Conservation (phyloP, 2,888 invertebrate species). For the Hylaea fasciaria region DNA sequence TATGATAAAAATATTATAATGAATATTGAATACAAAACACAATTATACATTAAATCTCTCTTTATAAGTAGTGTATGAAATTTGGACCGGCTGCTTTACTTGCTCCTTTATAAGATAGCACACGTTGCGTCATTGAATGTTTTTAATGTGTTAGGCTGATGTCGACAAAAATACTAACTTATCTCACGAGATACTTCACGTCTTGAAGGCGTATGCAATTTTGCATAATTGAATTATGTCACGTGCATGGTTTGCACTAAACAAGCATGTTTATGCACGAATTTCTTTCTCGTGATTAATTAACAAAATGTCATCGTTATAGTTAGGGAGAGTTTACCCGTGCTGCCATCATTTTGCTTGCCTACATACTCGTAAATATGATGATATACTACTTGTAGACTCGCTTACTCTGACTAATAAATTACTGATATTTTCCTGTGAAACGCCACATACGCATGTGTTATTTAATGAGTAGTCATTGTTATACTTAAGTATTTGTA, state of each 20-base stretch:
- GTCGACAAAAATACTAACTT: not conserved
- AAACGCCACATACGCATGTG: too few species aligned
- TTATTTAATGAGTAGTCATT: too few species aligned
- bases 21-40: too few species aligned
- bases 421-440: too few species aligned
- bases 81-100: slow-evolving; percentile 25
- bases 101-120: slow-evolving; percentile 7
- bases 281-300: not conserved
- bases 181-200: slow-evolving; percentile 20
- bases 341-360: not conserved
- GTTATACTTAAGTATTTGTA: too few species aligned
- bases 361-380: too few species aligned
- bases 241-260: not conserved
- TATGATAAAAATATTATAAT: too few species aligned
- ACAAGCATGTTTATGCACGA: slow-evolving; percentile 3
- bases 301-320: slow-evolving; percentile 11
- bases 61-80: not conserved
- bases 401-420: too few species aligned
- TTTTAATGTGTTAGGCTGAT: slow-evolving; percentile 4
- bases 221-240: slow-evolving; percentile 5
- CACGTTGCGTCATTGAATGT: slow-evolving; percentile 19
- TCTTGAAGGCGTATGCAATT: slow-evolving; percentile 9
- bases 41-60: too few species aligned
- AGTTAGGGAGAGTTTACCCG: not conserved
- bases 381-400: too few species aligned